These are phyloP conservation scores for Phaonia tiefii DNA, from an alignment of 2,888 invertebrate genomes.

Conservation along the genomic window DNA sequence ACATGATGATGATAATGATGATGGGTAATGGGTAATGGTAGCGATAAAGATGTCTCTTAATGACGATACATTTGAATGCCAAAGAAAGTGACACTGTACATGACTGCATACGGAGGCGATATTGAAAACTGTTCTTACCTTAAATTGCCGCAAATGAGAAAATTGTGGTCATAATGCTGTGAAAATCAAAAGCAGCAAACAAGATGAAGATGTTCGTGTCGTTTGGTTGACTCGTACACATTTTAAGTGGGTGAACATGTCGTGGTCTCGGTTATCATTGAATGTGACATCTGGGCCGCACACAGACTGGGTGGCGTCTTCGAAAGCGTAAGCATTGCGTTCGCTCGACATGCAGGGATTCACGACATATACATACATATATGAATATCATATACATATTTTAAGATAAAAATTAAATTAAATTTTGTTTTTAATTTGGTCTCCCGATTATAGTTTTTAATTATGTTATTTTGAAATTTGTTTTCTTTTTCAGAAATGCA, in stretches of 20 bases:
- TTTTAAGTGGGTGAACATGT: conserved; percentile 34
- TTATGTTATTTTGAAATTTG: conserved; percentile 16
- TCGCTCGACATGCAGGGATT: neutral
- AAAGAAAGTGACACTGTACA: conserved; percentile 6
- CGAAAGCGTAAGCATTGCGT: neutral
- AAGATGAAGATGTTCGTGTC: neutral
- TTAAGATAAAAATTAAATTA: no score
- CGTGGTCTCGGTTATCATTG: conserved; percentile 34
- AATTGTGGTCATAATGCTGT: no score
- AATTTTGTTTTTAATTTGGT: neutral
- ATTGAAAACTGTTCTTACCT: no score
- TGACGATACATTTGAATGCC: conserved; percentile 47
- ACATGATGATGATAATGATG: neutral
- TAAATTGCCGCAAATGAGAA: no score
- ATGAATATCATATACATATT: no score
- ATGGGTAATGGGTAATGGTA: neutral
- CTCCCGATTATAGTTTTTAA: neutral
- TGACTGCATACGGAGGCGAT: conserved; percentile 3
- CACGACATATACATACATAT: no score
- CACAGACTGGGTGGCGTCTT: conserved; percentile 40
- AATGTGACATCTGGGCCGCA: conserved; percentile 63
- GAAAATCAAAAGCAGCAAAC: neutral
- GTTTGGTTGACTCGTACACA: neutral
- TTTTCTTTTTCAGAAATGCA: conserved; percentile 47
- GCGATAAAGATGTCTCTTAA: neutral